Conservation (phyloP, 2,888 invertebrate species). For the Pristionchus arcanus region DNA sequence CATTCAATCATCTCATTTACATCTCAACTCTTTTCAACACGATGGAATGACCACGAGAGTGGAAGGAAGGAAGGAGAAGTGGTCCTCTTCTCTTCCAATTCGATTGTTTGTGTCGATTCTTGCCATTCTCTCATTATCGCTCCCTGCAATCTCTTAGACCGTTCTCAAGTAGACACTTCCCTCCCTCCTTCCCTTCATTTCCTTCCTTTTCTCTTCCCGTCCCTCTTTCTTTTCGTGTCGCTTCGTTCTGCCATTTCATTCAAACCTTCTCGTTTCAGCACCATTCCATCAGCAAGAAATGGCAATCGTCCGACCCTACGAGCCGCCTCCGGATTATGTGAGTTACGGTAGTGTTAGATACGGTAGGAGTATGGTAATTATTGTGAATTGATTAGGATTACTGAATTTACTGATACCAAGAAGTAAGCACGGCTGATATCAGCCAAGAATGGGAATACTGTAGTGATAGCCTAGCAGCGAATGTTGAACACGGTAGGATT, state of each 20-base stretch:
- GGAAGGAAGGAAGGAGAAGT: neutral
- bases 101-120: neutral
- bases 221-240: neutral
- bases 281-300: neutral
- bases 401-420: no score
- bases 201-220: neutral
- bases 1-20: slow-evolving; percentile 49
- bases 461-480: no score
- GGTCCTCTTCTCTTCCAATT: neutral
- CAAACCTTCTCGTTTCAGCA: slow-evolving; percentile 29
- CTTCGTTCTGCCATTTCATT: slow-evolving; percentile 14
- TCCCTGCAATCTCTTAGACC: neutral
- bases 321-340: slow-evolving; percentile 72
- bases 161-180: slow-evolving; percentile 12
- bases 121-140: slow-evolving; percentile 44
- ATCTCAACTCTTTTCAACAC: slow-evolving; percentile 46
- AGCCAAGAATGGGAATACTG: no score
- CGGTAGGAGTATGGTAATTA: neutral
- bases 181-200: neutral
- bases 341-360: slow-evolving; percentile 55
- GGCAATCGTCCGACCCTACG: slow-evolving; percentile 59
- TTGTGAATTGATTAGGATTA: neutral
- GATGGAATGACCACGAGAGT: neutral
- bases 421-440: no score
- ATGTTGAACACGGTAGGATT: no score